Evolutionary conservation across 1,140 invertebrate species (phyloP).

Genomic region (Vanessa tameamea): DNA sequence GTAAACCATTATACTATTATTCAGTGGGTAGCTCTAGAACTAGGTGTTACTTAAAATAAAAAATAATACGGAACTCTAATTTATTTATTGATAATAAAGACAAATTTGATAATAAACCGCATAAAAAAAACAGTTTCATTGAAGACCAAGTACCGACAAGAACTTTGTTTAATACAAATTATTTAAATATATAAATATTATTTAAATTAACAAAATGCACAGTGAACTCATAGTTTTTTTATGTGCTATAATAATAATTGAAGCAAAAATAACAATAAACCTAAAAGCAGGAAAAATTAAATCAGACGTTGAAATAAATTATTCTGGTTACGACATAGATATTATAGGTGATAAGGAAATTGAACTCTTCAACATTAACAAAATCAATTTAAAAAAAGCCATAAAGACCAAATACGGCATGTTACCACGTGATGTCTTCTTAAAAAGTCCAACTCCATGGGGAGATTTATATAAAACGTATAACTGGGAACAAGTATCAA

Average conservation of each 20-base stretch:
- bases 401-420: conserved; percentile 40
- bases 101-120: background rate
- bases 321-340: conserved; percentile 39
- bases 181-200: background rate
- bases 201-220: conserved; percentile 8
- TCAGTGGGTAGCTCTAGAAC: too few relatives aligned
- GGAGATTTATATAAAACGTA: conserved; percentile 60
- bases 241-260: background rate
- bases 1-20: too few relatives aligned
- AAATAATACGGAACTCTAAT: background rate
- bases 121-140: background rate
- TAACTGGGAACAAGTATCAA: conserved; percentile 58
- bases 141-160: background rate
- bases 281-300: conserved; percentile 28
- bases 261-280: conserved; percentile 41
- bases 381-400: conserved; percentile 42
- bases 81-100: background rate
- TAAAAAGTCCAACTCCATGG: conserved; percentile 65
- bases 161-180: background rate
- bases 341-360: conserved; percentile 38
- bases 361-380: conserved; percentile 36
- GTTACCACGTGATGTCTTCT: conserved; percentile 44
- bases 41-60: background rate
- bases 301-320: conserved; percentile 32
- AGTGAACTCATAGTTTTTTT: background rate